Evolutionary conservation across 2,113 vertebrate species (phyloP).

Genomic region (Tychaedon coryphoeus): DNA sequence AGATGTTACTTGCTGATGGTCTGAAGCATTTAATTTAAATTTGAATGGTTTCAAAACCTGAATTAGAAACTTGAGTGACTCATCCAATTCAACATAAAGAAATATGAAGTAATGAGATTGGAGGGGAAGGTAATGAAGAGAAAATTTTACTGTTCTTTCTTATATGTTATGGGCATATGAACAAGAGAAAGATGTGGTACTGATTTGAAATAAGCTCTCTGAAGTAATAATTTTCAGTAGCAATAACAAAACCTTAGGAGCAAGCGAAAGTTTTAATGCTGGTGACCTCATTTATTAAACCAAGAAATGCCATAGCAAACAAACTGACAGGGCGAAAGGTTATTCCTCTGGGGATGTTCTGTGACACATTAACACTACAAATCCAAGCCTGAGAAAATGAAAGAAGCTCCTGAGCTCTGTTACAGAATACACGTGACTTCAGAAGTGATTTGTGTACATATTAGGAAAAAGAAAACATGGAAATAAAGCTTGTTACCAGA

Average conservation of each 20-base stretch:
- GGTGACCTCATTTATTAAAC: not conserved
- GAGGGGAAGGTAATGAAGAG: not conserved
- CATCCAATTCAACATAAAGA: not conserved
- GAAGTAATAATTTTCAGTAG: constrained; percentile 2
- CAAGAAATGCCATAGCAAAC: not conserved
- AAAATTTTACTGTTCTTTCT: not conserved
- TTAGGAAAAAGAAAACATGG: not conserved
- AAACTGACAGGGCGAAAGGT: not conserved
- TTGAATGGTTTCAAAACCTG: not conserved
- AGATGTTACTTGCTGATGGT: not conserved
- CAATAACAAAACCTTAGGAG: not conserved
- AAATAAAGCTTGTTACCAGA: not conserved
- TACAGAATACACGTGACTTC: not conserved
- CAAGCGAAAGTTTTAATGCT: not conserved
- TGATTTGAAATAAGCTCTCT: constrained; percentile 9
- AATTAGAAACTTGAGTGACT: not conserved
- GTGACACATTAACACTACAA: not conserved
- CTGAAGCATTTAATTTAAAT: not conserved
- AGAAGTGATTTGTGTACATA: not conserved
- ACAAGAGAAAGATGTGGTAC: not conserved
- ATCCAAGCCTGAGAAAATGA: not conserved
- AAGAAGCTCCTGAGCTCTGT: not conserved
- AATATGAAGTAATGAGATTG: not conserved
- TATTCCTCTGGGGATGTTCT: not conserved
- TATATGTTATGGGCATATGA: not conserved